These are phyloP conservation scores for Atta texana DNA, from an alignment of 1,140 invertebrate species.

Conservation along the genomic window DNA sequence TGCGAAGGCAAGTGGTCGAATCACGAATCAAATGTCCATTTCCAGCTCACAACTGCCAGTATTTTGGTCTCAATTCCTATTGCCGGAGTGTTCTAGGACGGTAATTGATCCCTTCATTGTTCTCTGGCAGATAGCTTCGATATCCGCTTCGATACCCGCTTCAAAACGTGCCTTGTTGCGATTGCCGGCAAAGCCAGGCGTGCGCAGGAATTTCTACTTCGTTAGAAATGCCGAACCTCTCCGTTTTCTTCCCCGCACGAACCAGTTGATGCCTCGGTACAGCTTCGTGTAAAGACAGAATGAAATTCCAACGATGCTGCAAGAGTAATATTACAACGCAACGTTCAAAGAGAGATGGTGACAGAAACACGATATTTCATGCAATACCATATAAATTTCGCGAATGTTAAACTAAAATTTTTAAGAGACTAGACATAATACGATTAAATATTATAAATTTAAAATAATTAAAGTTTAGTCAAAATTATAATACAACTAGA, in stretches of 20 bases:
- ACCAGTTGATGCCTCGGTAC: constrained; percentile 9
- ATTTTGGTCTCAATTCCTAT: constrained; percentile 55
- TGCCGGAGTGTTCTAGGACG: neutral
- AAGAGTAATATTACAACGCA: constrained; percentile 45
- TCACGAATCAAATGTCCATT: constrained; percentile 44
- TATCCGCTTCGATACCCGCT: neutral
- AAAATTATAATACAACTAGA: neutral
- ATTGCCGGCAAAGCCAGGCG: constrained; percentile 44
- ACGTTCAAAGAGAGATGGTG: neutral
- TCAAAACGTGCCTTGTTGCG: constrained; percentile 44
- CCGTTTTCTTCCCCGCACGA: constrained; percentile 25
- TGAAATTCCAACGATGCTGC: constrained; percentile 50
- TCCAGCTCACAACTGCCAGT: constrained; percentile 10
- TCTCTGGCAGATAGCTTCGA: constrained; percentile 31
- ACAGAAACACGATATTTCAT: constrained; percentile 7
- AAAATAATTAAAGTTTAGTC: neutral
- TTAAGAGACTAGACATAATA: neutral
- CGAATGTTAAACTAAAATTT: constrained; percentile 20
- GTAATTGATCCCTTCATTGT: constrained; percentile 68
- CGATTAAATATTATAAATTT: neutral
- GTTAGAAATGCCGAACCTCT: constrained; percentile 54
- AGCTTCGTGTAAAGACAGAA: constrained; percentile 45
- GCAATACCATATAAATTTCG: neutral
- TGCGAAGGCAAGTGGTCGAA: neutral
- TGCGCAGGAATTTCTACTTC: constrained; percentile 65